Percentiles rank a stretch among this genome's conserved stretches.
Conservation (phyloP, 2,797 vertebrate genomes). For the Clamator glandarius region DNA sequence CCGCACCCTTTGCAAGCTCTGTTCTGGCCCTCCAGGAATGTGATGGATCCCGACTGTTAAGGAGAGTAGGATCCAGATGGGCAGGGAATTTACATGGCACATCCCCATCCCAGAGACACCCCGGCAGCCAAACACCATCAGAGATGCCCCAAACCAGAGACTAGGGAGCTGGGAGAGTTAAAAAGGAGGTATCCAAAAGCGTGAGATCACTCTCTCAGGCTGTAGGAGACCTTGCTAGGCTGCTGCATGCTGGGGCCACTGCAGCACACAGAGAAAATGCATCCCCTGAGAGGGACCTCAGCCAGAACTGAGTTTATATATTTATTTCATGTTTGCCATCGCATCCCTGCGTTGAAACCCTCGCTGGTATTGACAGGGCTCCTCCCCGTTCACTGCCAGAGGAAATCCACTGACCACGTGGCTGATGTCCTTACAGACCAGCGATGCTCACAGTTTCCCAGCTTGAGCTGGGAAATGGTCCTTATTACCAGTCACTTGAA, state of each 20-base stretch:
- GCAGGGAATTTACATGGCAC: not conserved
- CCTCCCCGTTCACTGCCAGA: not conserved
- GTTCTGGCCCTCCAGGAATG: not conserved
- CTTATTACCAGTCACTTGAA: not conserved
- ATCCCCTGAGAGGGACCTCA: not conserved
- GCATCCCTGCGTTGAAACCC: not conserved
- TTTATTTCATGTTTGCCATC: not conserved
- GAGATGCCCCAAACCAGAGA: not conserved
- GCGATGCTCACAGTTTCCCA: not conserved
- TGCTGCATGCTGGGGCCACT: not conserved
- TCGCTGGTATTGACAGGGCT: fast-evolving
- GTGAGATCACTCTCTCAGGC: not conserved
- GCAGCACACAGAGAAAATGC: not conserved
- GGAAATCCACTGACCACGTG: not conserved
- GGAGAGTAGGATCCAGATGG: not conserved
- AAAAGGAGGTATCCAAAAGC: not conserved
- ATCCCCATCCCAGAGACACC: not conserved
- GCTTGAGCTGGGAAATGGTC: not conserved
- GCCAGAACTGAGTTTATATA: not conserved
- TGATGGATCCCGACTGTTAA: not conserved
- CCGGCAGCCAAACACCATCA: not conserved
- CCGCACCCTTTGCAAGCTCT: not conserved
- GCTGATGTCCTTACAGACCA: not conserved
- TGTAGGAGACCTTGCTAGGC: not conserved
- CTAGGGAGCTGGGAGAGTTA: not conserved